Conservation (phyloP, 2,113 vertebrate species). For the Myrmophylax atrothorax region DNA sequence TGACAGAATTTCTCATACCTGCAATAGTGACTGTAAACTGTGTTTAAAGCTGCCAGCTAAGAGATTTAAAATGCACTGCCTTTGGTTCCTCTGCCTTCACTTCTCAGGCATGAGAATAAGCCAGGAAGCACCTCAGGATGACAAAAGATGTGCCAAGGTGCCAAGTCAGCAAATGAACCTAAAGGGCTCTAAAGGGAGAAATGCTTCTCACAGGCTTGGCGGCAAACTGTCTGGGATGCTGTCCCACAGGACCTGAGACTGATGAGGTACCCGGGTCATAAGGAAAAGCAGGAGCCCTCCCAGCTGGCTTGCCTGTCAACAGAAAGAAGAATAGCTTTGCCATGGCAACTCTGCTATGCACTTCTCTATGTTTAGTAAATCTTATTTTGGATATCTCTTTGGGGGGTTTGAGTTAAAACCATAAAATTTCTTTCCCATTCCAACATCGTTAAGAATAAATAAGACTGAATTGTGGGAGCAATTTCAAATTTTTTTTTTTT, state of each 20-base stretch:
- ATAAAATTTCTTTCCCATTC: neutral
- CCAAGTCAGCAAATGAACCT: neutral
- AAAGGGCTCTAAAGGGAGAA: neutral
- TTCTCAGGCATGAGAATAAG: neutral
- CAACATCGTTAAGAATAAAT: neutral
- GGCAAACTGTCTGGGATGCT: neutral
- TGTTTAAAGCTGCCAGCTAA: neutral
- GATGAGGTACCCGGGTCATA: neutral
- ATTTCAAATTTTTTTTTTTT: neutral
- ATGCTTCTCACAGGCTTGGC: neutral
- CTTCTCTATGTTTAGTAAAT: neutral
- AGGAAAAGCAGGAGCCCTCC: neutral
- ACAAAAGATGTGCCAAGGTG: neutral
- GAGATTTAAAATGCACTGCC: neutral
- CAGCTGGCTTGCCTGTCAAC: neutral
- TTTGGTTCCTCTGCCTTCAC: neutral
- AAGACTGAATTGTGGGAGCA: neutral
- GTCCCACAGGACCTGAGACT: neutral
- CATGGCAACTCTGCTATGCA: neutral
- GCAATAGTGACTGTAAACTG: neutral
- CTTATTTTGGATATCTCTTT: neutral
- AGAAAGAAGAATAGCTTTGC: constrained; percentile 1
- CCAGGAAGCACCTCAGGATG: neutral
- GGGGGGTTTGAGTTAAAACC: neutral
- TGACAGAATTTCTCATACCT: neutral